Evolutionary conservation across 2,797 vertebrate genomes (phyloP), one percentile per base, ranked within the genome.

Genomic region (Sebastes vulpes): DNA sequence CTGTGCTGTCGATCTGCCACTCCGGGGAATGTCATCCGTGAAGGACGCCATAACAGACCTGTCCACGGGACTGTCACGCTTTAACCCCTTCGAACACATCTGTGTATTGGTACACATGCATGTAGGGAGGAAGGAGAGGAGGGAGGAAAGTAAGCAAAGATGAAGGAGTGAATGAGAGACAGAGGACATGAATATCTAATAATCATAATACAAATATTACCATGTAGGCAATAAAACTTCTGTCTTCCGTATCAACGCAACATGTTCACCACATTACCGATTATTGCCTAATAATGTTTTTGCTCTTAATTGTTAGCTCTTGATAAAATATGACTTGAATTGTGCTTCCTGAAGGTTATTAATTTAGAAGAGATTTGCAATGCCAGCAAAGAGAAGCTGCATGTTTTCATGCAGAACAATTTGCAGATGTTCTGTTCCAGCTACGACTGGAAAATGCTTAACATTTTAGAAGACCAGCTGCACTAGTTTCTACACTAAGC

Each of bases 31-130:
- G 76, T 89, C 81, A 87, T 74, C 90, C 81, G 9, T 90, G 84
- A 95, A 93, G 92, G 91, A 89, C 79, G n/a, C 60, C 68, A 38
- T 88, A 68, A 85, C 81, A 69, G 68, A 21, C 50, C 23, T 18
- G 65, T 90, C 86, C 68, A 53, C 9, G 61, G 84, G 79, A 91
- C 35, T 66, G 77, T 77, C 77, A 70, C 16, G 25, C 75, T 68
- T 86, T 67, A 75, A 75, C 64, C 80, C 60, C 8, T 57, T 74
- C 53, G 10, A 58, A 70, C 71, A 68, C 72, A 52, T 52, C 38
- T 7, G 26, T 48, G 28, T 18, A 26, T 18, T 53, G 29, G 50
- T 52, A 9, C 59, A 72, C 58, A 73, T 3, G 7, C 52, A 46
- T 52, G 57, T 52, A 61, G 29, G 54, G 10, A 54, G 28, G 7